A percentile compares a stretch with the other conserved stretches of the same genome.
Evolutionary conservation across 23 tunicate species (phyloP).

Genomic region (Oikopleura dioica): DNA sequence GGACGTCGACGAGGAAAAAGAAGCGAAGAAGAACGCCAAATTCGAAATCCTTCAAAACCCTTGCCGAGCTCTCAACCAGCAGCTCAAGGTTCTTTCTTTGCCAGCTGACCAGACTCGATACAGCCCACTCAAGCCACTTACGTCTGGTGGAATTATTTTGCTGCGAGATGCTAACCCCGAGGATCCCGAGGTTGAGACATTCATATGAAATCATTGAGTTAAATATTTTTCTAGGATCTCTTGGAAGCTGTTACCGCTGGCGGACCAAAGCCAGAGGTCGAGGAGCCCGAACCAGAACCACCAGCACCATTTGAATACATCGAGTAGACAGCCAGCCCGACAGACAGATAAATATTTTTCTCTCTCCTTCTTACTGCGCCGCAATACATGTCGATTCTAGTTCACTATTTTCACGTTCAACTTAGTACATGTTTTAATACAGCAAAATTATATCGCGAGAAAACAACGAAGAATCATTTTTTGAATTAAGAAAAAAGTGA

Average conservation of each 20-base stretch:
- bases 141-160: constrained; percentile 56
- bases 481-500: too few species aligned
- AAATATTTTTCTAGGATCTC: background rate
- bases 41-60: constrained; percentile 67
- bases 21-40: constrained; percentile 30
- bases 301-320: constrained; percentile 73
- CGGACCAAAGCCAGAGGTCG: constrained; percentile 50
- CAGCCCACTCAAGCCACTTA: constrained; percentile 48
- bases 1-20: constrained; percentile 44
- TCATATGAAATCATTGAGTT: background rate
- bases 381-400: too few species aligned
- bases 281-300: constrained; percentile 67
- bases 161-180: constrained; percentile 35
- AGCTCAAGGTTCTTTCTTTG: constrained; percentile 45
- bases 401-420: too few species aligned
- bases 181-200: constrained; percentile 91
- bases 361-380: background rate
- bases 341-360: background rate
- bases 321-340: constrained; percentile 12
- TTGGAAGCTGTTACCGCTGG: constrained; percentile 23
- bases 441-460: too few species aligned
- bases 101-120: constrained; percentile 41
- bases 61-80: constrained; percentile 58
- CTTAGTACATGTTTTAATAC: too few species aligned
- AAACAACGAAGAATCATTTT: too few species aligned